phyloP scores from a whole-genome alignment of 1,140 invertebrate species.

The Drosophila suzukii region DNA sequence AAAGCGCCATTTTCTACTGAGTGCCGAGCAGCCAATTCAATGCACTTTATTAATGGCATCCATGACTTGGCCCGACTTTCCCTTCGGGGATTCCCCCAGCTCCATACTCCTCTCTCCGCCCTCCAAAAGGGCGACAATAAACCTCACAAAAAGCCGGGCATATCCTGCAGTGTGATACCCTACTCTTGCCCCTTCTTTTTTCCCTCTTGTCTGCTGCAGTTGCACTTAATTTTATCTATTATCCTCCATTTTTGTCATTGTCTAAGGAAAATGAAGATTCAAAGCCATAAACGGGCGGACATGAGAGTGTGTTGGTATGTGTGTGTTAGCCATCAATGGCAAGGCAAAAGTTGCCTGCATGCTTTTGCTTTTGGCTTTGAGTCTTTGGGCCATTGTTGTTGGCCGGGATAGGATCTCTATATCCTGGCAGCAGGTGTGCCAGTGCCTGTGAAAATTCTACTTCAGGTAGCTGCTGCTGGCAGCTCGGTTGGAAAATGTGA shows the following conservation, averaged over 20 bases:
- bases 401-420: conserved; percentile 39
- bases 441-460: conserved; percentile 42
- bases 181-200: conserved; percentile 10
- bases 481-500: conserved; percentile 70
- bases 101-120: background rate
- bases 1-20: conserved; percentile 21
- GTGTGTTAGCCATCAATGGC: conserved; percentile 46
- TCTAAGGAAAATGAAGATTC: conserved; percentile 80
- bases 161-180: background rate
- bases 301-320: conserved; percentile 20
- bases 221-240: conserved; percentile 83
- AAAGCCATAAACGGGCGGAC: conserved; percentile 63
- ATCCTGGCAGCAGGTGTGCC: conserved; percentile 68
- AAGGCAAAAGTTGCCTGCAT: conserved; percentile 51
- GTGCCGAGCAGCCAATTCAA: conserved; percentile 59
- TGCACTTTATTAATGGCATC: conserved; percentile 77
- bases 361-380: conserved; percentile 30
- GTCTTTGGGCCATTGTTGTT: conserved; percentile 23
- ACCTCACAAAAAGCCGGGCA: conserved; percentile 11
- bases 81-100: background rate
- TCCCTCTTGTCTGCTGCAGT: conserved; percentile 67
- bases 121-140: conserved; percentile 27
- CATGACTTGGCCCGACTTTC: conserved; percentile 31
- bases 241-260: conserved; percentile 75
- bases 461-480: conserved; percentile 37